Conservation (phyloP, 1,140 invertebrate genomes). For the Cyclargus thomasi region DNA sequence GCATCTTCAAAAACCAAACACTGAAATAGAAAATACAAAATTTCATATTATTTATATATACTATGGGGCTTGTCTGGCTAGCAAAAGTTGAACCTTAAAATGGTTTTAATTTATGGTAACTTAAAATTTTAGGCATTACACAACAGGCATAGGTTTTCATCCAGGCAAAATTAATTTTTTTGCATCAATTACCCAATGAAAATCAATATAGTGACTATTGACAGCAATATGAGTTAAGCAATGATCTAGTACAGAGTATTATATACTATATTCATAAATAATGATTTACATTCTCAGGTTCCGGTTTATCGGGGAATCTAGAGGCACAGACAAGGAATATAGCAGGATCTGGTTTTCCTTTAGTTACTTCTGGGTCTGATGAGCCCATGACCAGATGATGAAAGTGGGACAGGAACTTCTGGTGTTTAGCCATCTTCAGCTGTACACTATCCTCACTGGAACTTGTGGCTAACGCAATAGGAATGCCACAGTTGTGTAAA, state of each 20-base stretch:
- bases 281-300: conserved; percentile 66
- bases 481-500: conserved; percentile 79
- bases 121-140: too few relatives aligned
- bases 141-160: too few relatives aligned
- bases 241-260: too few relatives aligned
- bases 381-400: conserved; percentile 81
- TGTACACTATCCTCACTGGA: conserved; percentile 78
- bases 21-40: conserved; percentile 63
- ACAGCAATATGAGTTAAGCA: too few relatives aligned
- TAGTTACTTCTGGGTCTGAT: conserved; percentile 83
- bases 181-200: too few relatives aligned
- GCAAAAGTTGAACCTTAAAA: too few relatives aligned
- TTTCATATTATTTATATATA: too few relatives aligned
- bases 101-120: too few relatives aligned
- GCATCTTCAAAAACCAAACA: conserved; percentile 96
- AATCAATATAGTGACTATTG: too few relatives aligned
- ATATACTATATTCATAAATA: too few relatives aligned
- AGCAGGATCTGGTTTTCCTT: conserved; percentile 87
- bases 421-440: conserved; percentile 80
- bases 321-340: conserved; percentile 84
- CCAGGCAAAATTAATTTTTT: too few relatives aligned
- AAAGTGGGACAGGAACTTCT: conserved; percentile 79
- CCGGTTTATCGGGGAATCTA: conserved; percentile 79
- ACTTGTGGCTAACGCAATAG: conserved; percentile 85
- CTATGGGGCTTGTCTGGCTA: neutral